These are phyloP conservation scores for Tillus elongatus DNA, from an alignment of 2,888 invertebrate genomes.

Conservation along the genomic window DNA sequence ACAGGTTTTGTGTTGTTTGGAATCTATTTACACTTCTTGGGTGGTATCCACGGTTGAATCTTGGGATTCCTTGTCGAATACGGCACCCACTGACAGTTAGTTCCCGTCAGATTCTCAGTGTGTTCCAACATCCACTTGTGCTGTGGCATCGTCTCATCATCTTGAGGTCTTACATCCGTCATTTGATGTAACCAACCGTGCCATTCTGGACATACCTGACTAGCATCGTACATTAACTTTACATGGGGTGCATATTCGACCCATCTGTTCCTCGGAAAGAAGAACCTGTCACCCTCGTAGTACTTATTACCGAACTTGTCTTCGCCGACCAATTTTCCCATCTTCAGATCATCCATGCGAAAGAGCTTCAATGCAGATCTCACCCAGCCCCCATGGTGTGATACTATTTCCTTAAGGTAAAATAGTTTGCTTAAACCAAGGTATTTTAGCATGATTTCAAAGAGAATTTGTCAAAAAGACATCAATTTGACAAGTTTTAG, in stretches of 20 bases:
- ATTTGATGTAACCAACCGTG: constrained; percentile 92
- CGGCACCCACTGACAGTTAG: constrained; percentile 68
- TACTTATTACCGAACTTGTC: constrained; percentile 87
- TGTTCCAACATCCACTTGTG: constrained; percentile 75
- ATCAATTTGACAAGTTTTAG: no score
- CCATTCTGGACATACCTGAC: constrained; percentile 91
- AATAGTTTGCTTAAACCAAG: neutral
- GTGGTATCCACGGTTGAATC: constrained; percentile 46
- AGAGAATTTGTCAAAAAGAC: no score
- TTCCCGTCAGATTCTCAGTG: constrained; percentile 72
- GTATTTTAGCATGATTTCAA: constrained; percentile 1
- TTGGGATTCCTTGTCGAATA: constrained; percentile 79
- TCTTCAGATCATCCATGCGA: constrained; percentile 68
- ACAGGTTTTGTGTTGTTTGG: no score
- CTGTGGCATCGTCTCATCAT: constrained; percentile 60
- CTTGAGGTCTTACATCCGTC: constrained; percentile 41
- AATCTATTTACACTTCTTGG: no score
- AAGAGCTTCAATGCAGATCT: constrained; percentile 13
- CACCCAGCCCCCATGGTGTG: neutral
- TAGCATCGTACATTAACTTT: constrained; percentile 57
- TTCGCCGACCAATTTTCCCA: constrained; percentile 65
- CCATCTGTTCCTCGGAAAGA: constrained; percentile 85
- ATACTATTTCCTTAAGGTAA: neutral
- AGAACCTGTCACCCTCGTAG: constrained; percentile 74
- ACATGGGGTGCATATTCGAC: constrained; percentile 67